These are phyloP conservation scores for Drosophila persimilis DNA, from an alignment of 1,140 invertebrate species.

Conservation along the genomic window DNA sequence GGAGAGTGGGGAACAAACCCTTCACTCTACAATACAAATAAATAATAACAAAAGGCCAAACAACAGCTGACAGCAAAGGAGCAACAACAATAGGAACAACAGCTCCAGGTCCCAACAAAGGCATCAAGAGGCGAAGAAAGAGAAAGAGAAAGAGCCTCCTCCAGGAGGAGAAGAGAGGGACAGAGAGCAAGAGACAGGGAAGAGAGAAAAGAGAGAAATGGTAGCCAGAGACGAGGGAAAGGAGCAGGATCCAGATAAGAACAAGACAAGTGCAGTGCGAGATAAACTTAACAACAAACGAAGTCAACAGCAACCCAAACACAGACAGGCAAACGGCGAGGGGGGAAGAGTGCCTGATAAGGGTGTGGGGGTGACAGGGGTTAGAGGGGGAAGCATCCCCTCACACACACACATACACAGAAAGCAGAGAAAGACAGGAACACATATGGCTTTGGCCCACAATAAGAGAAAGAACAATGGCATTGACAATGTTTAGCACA, in stretches of 20 bases:
- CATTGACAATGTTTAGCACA: slow-evolving; percentile 52
- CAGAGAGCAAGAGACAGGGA: not conserved
- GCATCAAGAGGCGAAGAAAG: slow-evolving; percentile 17
- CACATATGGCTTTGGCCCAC: slow-evolving; percentile 10
- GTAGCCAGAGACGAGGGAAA: not conserved
- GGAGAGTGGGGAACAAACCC: slow-evolving; percentile 17
- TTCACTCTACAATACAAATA: slow-evolving; percentile 51
- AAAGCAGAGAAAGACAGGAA: not conserved
- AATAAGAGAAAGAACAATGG: slow-evolving; percentile 33
- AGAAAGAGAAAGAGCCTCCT: no score
- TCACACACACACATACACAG: no score
- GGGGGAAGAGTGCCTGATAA: not conserved
- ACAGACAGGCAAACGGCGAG: slow-evolving; percentile 34
- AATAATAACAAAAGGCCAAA: slow-evolving; percentile 67
- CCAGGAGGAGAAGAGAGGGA: not conserved
- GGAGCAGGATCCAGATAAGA: slow-evolving; percentile 43
- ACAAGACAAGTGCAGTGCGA: slow-evolving; percentile 70
- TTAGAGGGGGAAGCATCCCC: no score
- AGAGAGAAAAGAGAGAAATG: no score
- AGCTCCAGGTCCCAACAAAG: slow-evolving; percentile 39
- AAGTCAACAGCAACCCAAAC: slow-evolving; percentile 55
- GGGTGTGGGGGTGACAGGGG: no score
- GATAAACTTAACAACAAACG: slow-evolving; percentile 74
- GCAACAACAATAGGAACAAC: slow-evolving; percentile 21
- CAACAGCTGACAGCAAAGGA: slow-evolving; percentile 32